A percentile compares a stretch with the other conserved stretches of the same genome.
Conservation (phyloP, 1,140 invertebrate genomes). For the Drosophila punjabiensis region DNA sequence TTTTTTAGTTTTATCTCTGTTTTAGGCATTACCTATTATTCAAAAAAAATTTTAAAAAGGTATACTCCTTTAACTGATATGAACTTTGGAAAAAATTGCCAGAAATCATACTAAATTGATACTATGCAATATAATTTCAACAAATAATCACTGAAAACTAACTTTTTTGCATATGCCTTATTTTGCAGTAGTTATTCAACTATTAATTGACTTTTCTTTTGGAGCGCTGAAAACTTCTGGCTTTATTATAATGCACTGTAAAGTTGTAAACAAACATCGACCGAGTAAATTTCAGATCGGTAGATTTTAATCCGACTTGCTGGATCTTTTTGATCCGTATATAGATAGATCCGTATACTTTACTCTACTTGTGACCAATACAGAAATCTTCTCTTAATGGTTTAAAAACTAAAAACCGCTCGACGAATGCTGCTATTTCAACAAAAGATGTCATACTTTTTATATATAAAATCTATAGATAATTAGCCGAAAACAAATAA, state of each 20-base stretch:
- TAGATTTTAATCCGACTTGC: background rate
- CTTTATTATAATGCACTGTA: background rate
- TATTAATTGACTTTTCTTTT: no score
- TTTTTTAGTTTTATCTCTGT: no score
- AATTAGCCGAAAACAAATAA: slow-evolving; percentile 24
- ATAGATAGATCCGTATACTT: background rate
- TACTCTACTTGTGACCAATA: slow-evolving; percentile 6
- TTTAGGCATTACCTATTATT: no score
- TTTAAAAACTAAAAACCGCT: background rate
- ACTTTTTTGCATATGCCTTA: no score
- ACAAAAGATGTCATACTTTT: background rate
- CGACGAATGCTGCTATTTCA: background rate
- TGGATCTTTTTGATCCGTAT: slow-evolving; percentile 6
- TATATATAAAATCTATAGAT: slow-evolving; percentile 41
- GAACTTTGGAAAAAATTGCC: no score
- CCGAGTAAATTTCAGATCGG: background rate
- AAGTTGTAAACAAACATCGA: background rate
- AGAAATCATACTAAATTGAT: no score
- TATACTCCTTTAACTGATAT: no score
- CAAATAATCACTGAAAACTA: no score
- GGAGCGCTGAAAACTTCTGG: background rate
- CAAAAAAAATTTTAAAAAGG: no score
- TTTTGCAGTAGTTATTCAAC: no score
- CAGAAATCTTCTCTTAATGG: background rate
- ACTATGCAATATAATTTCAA: no score